Percentiles rank a stretch among this genome's conserved stretches.
Conservation (phyloP, 2,797 vertebrate species). For the Danio kyathit region DNA sequence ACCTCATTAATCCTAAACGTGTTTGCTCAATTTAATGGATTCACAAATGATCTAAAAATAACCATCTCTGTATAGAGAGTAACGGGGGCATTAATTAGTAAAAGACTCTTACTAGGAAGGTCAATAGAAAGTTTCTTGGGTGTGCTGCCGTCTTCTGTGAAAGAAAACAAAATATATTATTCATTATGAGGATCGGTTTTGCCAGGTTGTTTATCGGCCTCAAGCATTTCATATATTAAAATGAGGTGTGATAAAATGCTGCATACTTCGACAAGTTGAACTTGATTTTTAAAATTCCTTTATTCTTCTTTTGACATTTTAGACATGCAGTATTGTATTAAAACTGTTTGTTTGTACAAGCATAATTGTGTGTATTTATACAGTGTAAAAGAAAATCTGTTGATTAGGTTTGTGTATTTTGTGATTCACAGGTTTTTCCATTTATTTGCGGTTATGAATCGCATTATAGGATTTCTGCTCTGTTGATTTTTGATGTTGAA, state of each 20-base stretch:
- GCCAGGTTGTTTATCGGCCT: background rate
- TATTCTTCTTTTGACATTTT: background rate
- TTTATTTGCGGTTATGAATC: too few species aligned
- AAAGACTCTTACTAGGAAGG: conserved; percentile 82
- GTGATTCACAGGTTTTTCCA: too few species aligned
- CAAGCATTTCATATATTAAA: background rate
- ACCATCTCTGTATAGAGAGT: conserved; percentile 41
- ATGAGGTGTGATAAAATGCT: background rate
- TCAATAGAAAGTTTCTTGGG: conserved; percentile 86
- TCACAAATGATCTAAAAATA: conserved; percentile 54
- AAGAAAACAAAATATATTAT: conserved; percentile 77
- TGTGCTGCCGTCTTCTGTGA: conserved; percentile 80
- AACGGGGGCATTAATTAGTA: conserved; percentile 57
- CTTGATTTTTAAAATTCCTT: background rate
- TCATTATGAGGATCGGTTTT: conserved; percentile 60
- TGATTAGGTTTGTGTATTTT: too few species aligned
- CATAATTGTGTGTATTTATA: background rate
- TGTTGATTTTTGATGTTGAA: too few species aligned
- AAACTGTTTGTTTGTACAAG: background rate
- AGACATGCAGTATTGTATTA: too few species aligned
- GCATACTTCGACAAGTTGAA: background rate
- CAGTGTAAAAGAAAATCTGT: too few species aligned
- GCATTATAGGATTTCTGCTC: too few species aligned
- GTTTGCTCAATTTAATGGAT: conserved; percentile 45
- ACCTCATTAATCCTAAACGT: conserved; percentile 12